Evolutionary conservation across 2,888 invertebrate genomes (phyloP).

Genomic region (Hoplodrina ambigua): DNA sequence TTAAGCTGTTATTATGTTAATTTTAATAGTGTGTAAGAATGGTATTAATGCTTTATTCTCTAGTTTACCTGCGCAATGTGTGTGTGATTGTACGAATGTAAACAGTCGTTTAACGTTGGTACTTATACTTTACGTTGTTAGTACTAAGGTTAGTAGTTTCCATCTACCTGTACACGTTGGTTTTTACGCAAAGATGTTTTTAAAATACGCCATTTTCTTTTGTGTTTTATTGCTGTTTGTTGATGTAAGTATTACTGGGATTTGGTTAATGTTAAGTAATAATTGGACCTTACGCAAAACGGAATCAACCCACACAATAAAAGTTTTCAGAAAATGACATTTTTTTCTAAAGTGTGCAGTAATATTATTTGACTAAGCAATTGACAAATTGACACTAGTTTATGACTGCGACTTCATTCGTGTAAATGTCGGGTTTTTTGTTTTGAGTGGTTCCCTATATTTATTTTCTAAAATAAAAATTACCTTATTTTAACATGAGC

Average conservation of each 20-base stretch:
- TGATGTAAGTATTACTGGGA: conserved; percentile 67
- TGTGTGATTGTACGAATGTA: conserved; percentile 55
- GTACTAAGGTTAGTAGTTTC: conserved; percentile 50
- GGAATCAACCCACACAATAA: no score
- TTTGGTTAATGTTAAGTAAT: conserved; percentile 1
- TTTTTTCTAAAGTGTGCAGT: no score
- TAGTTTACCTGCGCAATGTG: conserved; percentile 37
- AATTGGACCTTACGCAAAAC: no score
- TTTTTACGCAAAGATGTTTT: conserved; percentile 59
- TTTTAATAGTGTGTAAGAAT: no score
- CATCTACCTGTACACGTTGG: conserved; percentile 38
- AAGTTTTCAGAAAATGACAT: no score
- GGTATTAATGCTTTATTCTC: background rate
- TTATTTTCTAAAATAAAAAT: no score
- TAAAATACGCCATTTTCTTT: conserved; percentile 57
- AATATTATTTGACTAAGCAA: no score
- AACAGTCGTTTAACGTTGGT: conserved; percentile 42
- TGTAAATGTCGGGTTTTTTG: no score
- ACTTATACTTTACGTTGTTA: conserved; percentile 57
- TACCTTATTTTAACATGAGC: no score
- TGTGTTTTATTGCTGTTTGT: conserved; percentile 64
- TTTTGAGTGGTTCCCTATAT: no score
- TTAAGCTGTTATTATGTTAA: no score
- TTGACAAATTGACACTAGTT: background rate
- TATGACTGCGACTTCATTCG: background rate